Conservation (phyloP, 2,888 invertebrate species). For the Gasteruption jaculator region DNA sequence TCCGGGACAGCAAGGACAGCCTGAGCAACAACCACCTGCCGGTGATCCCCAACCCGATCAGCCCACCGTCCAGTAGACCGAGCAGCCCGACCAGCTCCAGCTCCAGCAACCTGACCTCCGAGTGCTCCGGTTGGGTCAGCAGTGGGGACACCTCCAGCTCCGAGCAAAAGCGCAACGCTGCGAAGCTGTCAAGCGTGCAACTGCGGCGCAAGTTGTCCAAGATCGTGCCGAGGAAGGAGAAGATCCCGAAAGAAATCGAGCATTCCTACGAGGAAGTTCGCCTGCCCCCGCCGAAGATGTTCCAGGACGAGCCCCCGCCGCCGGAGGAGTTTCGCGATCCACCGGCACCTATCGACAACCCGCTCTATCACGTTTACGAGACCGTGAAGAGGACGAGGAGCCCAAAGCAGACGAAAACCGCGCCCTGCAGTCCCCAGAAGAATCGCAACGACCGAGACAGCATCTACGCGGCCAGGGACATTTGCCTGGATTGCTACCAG, state of each 20-base stretch:
- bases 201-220: conserved; percentile 63
- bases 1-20: conserved; percentile 43
- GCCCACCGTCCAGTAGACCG: conserved; percentile 40
- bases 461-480: conserved; percentile 30
- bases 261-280: conserved; percentile 68
- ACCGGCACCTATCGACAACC: conserved; percentile 63
- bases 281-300: conserved; percentile 78
- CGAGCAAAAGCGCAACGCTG: conserved; percentile 37
- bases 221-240: conserved; percentile 50
- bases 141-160: conserved; percentile 58
- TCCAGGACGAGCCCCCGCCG: conserved; percentile 75
- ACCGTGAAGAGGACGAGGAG: conserved; percentile 53
- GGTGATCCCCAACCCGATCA: conserved; percentile 38
- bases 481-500: conserved; percentile 48
- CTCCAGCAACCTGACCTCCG: conserved; percentile 65
- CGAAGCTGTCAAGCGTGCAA: conserved; percentile 58
- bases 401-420: conserved; percentile 47
- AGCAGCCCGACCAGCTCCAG: conserved; percentile 55
- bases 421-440: conserved; percentile 46
- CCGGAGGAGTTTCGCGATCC: conserved; percentile 68
- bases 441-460: conserved; percentile 27
- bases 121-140: conserved; percentile 86
- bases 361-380: conserved; percentile 78
- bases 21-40: conserved; percentile 35
- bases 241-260: conserved; percentile 44